phyloP scores from a whole-genome alignment of 1,140 invertebrate species.

The Bactericera cockerelli region DNA sequence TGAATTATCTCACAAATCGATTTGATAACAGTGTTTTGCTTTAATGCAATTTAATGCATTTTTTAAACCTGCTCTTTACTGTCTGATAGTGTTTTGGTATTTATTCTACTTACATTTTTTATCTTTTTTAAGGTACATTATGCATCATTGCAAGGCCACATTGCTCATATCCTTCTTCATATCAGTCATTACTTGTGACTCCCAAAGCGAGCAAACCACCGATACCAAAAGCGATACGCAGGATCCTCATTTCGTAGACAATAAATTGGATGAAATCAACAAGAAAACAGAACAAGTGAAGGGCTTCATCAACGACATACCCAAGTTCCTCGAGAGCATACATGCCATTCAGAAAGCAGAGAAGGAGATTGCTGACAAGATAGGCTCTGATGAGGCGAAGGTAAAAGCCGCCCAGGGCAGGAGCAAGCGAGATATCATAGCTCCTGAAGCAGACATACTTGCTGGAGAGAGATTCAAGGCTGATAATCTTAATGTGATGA shows the following conservation, averaged over 20 bases:
- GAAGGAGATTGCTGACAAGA: not conserved
- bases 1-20: too few species aligned
- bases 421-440: not conserved
- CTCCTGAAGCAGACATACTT: not conserved
- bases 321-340: not conserved
- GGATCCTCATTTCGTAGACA: not conserved
- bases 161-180: not conserved
- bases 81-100: too few species aligned
- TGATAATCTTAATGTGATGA: not conserved
- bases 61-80: too few species aligned
- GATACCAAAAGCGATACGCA: not conserved
- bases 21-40: too few species aligned
- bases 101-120: too few species aligned
- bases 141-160: slow-evolving; percentile 2
- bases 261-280: slow-evolving; percentile 4
- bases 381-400: not conserved
- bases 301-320: not conserved
- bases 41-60: too few species aligned
- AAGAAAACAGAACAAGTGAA: slow-evolving; percentile 4
- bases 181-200: not conserved
- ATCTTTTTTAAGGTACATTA: too few species aligned
- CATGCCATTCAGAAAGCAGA: not conserved
- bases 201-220: not conserved
- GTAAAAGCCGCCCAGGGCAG: not conserved
- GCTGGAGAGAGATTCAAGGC: not conserved